Evolutionary conservation across 2,797 vertebrate genomes (phyloP).

Genomic region (Chloroceryle amazona): DNA sequence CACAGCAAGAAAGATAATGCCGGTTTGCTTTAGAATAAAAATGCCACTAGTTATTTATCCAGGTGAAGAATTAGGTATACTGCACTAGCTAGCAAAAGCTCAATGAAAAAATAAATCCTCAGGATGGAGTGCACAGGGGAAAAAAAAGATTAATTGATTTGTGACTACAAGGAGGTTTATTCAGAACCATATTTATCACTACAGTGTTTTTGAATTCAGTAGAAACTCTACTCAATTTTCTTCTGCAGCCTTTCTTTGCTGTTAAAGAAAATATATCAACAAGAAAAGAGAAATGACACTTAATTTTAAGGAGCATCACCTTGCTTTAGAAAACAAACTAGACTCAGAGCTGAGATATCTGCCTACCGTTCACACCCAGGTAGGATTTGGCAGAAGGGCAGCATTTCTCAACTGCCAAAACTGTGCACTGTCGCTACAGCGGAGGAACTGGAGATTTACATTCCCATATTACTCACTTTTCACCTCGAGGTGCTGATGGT

Average conservation of each 20-base stretch:
- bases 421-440: fast-evolving
- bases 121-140: neutral
- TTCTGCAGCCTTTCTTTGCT: conserved; percentile 56
- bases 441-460: neutral
- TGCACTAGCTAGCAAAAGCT: conserved; percentile 28
- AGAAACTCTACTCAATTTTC: conserved; percentile 74
- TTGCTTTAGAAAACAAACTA: conserved; percentile 1
- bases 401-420: neutral
- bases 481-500: neutral
- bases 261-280: conserved; percentile 30
- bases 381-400: neutral
- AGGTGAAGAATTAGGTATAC: conserved; percentile 59
- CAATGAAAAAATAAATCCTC: conserved; percentile 69
- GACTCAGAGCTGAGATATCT: neutral
- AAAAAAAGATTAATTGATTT: conserved; percentile 74
- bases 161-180: conserved; percentile 72
- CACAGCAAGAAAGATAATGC: conserved; percentile 66
- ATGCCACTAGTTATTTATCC: conserved; percentile 71
- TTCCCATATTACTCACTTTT: neutral
- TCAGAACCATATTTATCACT: conserved; percentile 78
- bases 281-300: conserved; percentile 44
- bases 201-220: conserved; percentile 71
- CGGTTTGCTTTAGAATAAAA: conserved; percentile 68
- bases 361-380: neutral
- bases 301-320: conserved; percentile 36